Evolutionary conservation across 2,797 vertebrate genomes (phyloP).

Genomic region (Benthosema pterotum): DNA sequence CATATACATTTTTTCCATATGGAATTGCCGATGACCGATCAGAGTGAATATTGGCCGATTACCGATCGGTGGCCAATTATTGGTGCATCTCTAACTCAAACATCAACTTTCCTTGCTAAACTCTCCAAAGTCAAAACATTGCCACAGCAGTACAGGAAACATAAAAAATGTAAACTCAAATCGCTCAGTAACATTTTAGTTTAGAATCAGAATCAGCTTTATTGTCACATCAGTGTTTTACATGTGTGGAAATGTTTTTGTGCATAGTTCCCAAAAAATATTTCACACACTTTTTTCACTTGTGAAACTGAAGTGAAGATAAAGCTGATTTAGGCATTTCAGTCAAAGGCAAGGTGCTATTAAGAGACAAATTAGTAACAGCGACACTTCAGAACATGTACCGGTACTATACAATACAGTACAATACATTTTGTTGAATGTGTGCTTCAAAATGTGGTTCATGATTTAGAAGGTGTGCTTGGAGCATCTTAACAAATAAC

Average conservation of each 20-base stretch:
- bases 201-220: conserved; percentile 2
- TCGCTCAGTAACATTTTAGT: conserved; percentile 30
- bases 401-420: no score
- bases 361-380: not conserved
- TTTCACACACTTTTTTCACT: no score
- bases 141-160: conserved; percentile 15
- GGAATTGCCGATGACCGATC: no score
- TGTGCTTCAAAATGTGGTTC: not conserved
- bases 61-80: no score
- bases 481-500: not conserved
- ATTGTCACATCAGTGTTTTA: no score
- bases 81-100: no score
- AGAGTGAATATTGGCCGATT: no score
- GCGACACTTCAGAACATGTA: conserved; percentile 16
- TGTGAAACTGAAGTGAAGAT: no score
- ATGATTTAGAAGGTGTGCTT: no score
- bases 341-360: conserved; percentile 3
- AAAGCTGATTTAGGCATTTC: conserved; percentile 35
- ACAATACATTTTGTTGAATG: conserved; percentile 2
- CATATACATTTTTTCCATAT: no score
- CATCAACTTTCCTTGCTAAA: not conserved
- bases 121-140: conserved; percentile 16
- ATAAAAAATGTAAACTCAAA: not conserved
- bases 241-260: no score
- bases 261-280: no score